Base-by-base conservation (phyloP, 2,797 vertebrate genomes). In the Xiphophorus birchmanni region DNA sequence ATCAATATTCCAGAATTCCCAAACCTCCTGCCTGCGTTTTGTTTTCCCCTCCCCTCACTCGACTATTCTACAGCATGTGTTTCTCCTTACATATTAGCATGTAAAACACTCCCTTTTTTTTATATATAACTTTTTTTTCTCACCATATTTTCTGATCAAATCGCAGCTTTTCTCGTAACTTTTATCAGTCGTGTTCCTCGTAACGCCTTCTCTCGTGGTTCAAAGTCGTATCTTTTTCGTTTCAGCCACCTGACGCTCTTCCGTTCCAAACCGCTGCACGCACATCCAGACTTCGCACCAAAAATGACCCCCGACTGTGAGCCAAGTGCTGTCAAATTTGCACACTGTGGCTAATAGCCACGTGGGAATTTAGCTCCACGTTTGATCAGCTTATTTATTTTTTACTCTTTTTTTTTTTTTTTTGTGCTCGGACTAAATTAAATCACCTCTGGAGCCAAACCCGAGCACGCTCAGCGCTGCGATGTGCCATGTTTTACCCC, bases 271-370 rank as follows among this genome's bases (percentile, higher is more conserved):
- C 67, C 35, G 0, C 77, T 69, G 13, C 45, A 52, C 45, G 42
- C 47, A 44, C 40, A 67, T 48, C 52, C 78, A 82, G 18, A 35
- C 13, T 56, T 32, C 37, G 65, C 37, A 86, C 56, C n/a, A 76
- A 84, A 32, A 83, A 85, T 81, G n/a, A 74, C 84, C 83, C 18
- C 82, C 86, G 84, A 84, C 86, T 86, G 88, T 0, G 83, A 86
- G 40, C 73, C 81, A 85, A 90, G 86, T 80, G 84, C 80, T 84
- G 81, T 3, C 82, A 74, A 67, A 84, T 89, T n/a, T 80, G 48
- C 56, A 3, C 45, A 0, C 82, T n/a, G 80, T 56, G 67, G 74
- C 82, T 80, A 63, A 76, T 45, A 4, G 84, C 77, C 79, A 77
- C 10, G 26, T 86, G 84, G 84, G 79, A 79, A 73, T 77, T 74